Conservation (phyloP, 2,888 invertebrate species). For the Napeogenes inachia region DNA sequence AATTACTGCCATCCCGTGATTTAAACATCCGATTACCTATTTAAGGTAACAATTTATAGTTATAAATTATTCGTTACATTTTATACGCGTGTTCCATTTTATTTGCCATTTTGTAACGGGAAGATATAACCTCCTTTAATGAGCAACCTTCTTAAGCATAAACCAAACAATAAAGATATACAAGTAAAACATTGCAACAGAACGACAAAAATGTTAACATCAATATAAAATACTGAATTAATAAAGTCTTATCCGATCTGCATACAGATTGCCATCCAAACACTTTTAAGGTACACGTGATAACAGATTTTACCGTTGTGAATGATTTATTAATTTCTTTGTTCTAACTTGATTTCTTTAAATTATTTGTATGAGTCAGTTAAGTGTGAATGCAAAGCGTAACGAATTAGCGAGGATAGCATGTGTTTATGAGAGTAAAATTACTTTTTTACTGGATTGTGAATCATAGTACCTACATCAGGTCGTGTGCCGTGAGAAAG, state of each 20-base stretch:
- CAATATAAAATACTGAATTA: background rate
- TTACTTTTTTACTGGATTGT: slow-evolving; percentile 32
- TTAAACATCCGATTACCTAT: slow-evolving; percentile 20
- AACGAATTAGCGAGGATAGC: slow-evolving; percentile 25
- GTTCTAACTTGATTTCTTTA: slow-evolving; percentile 19
- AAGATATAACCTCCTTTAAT: background rate
- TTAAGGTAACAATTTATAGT: slow-evolving; percentile 10
- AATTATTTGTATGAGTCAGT: slow-evolving; percentile 22
- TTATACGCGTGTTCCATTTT: background rate
- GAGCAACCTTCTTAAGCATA: too few species aligned
- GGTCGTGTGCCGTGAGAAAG: slow-evolving; percentile 45
- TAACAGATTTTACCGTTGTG: slow-evolving; percentile 20
- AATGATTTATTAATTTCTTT: slow-evolving; percentile 15
- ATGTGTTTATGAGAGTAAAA: slow-evolving; percentile 24
- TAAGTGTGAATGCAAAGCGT: slow-evolving; percentile 23
- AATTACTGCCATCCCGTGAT: slow-evolving; percentile 23
- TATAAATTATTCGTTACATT: background rate
- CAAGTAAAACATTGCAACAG: too few species aligned
- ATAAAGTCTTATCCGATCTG: background rate
- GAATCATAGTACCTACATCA: slow-evolving; percentile 39
- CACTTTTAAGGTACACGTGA: background rate
- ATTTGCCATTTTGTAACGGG: background rate
- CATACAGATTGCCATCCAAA: background rate
- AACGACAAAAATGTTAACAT: background rate
- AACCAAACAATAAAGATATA: too few species aligned